Evolutionary conservation across 2,797 vertebrate genomes (phyloP), one percentile per base, ranked within the genome.

Genomic region (Hirundo rustica): DNA sequence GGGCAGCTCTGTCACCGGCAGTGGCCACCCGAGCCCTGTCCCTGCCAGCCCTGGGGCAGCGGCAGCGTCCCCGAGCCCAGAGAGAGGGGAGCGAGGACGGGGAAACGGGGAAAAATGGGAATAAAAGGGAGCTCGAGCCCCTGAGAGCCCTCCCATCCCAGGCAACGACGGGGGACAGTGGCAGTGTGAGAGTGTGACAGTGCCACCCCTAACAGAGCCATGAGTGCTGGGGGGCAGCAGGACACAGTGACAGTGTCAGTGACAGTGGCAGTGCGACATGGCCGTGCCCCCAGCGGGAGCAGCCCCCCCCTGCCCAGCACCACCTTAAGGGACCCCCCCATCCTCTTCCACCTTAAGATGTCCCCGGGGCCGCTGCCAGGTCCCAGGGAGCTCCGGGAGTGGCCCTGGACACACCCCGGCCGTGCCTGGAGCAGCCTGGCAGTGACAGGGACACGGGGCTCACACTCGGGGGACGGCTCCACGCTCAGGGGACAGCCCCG

Each of bases 351-450:
- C 92, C 94, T 95, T 94, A 95, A 96, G 84, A 32, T 58, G 60
- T 50, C 30, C 89, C 27, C 0, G 18, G 77, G 75, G 85, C 16
- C 15, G 7, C 54, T 61, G 94, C 89, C 95, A 96, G 89, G 51
- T 88, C 93, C 92, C 67, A 67, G 66, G 55, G 94, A 84, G 92
- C 94, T 78, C 36, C 22, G 4, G 73, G 91, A 66, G 53, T 1
- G 7, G 54, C 74, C 32, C 78, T 1, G 44, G 79, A 4, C 73
- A 70, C 62, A 10, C 17, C 58, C 62, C 4, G 1, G 74, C 4
- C 6, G 82, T 88, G 86, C 92, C 91, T 92, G 91, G 94, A 92
- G 88, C 89, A 83, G 95, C 88, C 92, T 95, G 79, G 93, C 94
- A 92, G 75, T 2, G 4, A 55, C n/a, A 13, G 61, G 73, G 38